A percentile compares a stretch with the other conserved stretches of the same genome.
These are phyloP conservation scores for Ophion ventricosus DNA, from an alignment of 2,888 invertebrate genomes.

Conservation along the genomic window DNA sequence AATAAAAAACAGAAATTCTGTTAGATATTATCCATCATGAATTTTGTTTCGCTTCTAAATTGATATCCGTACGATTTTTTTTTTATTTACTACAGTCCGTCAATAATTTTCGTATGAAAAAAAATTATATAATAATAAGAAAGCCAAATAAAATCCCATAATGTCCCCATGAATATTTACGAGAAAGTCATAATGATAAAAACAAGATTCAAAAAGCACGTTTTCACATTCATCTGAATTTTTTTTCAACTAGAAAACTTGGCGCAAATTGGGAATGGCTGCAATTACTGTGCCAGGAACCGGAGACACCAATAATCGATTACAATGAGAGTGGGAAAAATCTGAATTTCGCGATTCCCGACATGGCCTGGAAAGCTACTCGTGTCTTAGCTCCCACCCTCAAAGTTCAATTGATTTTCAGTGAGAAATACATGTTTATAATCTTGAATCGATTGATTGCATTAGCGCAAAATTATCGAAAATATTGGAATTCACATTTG, in stretches of 20 bases:
- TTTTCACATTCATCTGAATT: background rate
- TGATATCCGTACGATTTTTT: too few species aligned
- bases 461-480: background rate
- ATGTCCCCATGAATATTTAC: background rate
- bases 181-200: background rate
- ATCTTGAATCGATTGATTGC: background rate
- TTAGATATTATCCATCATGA: background rate
- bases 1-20: background rate
- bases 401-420: slow-evolving; percentile 72
- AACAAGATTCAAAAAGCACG: background rate
- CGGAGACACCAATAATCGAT: slow-evolving; percentile 59
- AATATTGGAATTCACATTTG: background rate
- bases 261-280: slow-evolving; percentile 71
- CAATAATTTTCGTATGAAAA: background rate
- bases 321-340: slow-evolving; percentile 20
- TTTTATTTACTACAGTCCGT: background rate
- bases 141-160: background rate
- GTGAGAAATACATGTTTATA: slow-evolving; percentile 49
- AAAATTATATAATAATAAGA: background rate
- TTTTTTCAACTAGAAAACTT: slow-evolving; percentile 62
- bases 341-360: slow-evolving; percentile 65
- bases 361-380: slow-evolving; percentile 67
- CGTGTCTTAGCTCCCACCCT: slow-evolving; percentile 66
- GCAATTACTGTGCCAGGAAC: slow-evolving; percentile 69
- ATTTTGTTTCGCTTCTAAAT: too few species aligned